Percentiles rank a stretch among this genome's conserved stretches.
phyloP scores from a whole-genome alignment of 2,888 invertebrate genomes.

The Sarcophaga caerulescens region DNA sequence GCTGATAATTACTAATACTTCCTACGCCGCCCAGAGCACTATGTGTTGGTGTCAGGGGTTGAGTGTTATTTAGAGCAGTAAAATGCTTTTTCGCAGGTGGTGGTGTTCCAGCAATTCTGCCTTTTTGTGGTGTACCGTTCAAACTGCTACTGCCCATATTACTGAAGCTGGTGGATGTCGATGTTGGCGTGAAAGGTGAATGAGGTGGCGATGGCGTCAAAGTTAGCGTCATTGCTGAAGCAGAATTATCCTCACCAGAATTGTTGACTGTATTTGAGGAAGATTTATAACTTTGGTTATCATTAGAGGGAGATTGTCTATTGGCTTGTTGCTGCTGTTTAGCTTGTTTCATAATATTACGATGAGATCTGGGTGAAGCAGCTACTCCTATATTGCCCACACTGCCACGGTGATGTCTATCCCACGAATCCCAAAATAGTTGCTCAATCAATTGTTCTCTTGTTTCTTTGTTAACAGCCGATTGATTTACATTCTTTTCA shows the following conservation, averaged over 20 bases:
- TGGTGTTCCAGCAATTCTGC: constrained; percentile 83
- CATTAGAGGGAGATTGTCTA: constrained; percentile 70
- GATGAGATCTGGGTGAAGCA: constrained; percentile 78
- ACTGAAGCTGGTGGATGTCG: constrained; percentile 66
- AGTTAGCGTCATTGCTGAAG: constrained; percentile 77
- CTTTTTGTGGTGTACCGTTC: constrained; percentile 77
- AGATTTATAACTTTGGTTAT: constrained; percentile 66
- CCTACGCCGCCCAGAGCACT: neutral
- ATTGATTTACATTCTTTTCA: constrained; percentile 6
- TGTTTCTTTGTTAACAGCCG: constrained; percentile 59
- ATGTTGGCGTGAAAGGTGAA: constrained; percentile 77
- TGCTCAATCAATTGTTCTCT: constrained; percentile 76
- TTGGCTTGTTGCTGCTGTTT: constrained; percentile 69
- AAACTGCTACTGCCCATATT: constrained; percentile 71
- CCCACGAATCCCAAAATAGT: constrained; percentile 98
- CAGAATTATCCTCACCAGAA: constrained; percentile 69
- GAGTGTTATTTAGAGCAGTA: constrained; percentile 82
- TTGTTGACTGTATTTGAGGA: constrained; percentile 64
- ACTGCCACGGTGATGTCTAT: constrained; percentile 82
- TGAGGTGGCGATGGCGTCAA: constrained; percentile 81
- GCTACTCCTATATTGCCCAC: constrained; percentile 77
- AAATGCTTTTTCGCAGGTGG: constrained; percentile 90
- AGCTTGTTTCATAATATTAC: constrained; percentile 72
- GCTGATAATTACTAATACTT: constrained; percentile 20
- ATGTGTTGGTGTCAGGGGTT: constrained; percentile 75